Conservation (phyloP, 2,113 vertebrate genomes). For the Rhombomys opimus region DNA sequence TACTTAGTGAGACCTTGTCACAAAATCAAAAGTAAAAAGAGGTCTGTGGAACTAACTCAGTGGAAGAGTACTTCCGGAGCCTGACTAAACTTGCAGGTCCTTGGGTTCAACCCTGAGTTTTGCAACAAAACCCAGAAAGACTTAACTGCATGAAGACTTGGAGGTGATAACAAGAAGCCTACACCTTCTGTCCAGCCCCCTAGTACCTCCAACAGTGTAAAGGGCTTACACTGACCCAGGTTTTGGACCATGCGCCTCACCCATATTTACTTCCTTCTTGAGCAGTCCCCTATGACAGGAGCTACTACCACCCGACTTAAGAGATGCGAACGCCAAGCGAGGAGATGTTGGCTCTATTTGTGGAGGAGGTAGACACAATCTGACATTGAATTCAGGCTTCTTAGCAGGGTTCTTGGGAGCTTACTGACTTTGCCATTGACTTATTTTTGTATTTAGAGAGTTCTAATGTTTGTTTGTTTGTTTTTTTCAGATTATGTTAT, state of each 20-base stretch:
- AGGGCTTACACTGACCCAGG: not conserved
- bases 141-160: not conserved
- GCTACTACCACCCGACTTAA: too few relatives aligned
- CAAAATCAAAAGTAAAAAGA: not conserved
- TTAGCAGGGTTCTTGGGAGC: accelerated
- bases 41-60: not conserved
- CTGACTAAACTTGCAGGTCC: not conserved
- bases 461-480: not conserved
- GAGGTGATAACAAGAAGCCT: not conserved
- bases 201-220: not conserved
- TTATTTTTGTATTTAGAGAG: not conserved
- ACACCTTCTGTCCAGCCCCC: accelerated
- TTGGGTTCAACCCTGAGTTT: not conserved
- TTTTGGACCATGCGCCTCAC: too few relatives aligned
- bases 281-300: not conserved
- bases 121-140: not conserved
- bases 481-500: not conserved
- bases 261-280: not conserved
- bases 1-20: not conserved
- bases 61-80: not conserved
- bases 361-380: not conserved
- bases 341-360: not conserved
- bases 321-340: accelerated
- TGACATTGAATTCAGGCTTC: not conserved
- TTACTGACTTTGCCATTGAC: not conserved